These are phyloP conservation scores for Idaea aversata DNA, from an alignment of 2,888 invertebrate species.

Conservation along the genomic window DNA sequence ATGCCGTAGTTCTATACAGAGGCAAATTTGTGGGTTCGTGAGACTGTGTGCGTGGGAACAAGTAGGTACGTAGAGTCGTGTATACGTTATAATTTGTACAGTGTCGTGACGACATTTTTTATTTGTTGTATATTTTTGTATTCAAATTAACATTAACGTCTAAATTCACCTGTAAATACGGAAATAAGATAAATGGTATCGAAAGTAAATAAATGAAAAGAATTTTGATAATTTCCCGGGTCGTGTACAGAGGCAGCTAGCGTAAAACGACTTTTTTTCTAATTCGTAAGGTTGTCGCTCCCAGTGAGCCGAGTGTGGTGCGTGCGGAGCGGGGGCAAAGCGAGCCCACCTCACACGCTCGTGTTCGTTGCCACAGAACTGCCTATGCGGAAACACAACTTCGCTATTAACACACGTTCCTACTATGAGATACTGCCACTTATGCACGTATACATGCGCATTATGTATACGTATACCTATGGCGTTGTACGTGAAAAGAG, in stretches of 20 bases:
- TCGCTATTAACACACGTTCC: conserved; percentile 77
- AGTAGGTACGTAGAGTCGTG: conserved; percentile 59
- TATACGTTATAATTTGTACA: neutral
- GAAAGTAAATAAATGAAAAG: conserved; percentile 15
- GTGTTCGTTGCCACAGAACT: conserved; percentile 69
- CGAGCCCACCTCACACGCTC: conserved; percentile 63
- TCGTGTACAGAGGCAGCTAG: conserved; percentile 45
- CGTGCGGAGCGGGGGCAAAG: conserved; percentile 44
- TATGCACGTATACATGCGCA: conserved; percentile 52
- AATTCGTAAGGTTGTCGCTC: conserved; percentile 79
- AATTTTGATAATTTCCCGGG: conserved; percentile 34
- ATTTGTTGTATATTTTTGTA: neutral
- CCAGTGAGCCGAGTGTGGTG: conserved; percentile 24
- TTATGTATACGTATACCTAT: conserved; percentile 29
- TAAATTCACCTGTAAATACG: neutral
- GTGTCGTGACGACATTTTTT: conserved; percentile 24
- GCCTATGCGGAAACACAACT: conserved; percentile 78
- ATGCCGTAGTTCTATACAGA: conserved; percentile 47
- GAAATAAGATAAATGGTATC: conserved; percentile 4
- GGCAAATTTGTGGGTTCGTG: conserved; percentile 36
- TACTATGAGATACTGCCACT: conserved; percentile 76
- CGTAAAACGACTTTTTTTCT: conserved; percentile 69
- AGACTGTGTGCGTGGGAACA: conserved; percentile 57
- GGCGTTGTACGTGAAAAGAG: conserved; percentile 53
- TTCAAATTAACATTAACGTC: neutral